Evolutionary conservation across 2,797 vertebrate genomes (phyloP).

Genomic region (Ctenosaura bakeri): DNA sequence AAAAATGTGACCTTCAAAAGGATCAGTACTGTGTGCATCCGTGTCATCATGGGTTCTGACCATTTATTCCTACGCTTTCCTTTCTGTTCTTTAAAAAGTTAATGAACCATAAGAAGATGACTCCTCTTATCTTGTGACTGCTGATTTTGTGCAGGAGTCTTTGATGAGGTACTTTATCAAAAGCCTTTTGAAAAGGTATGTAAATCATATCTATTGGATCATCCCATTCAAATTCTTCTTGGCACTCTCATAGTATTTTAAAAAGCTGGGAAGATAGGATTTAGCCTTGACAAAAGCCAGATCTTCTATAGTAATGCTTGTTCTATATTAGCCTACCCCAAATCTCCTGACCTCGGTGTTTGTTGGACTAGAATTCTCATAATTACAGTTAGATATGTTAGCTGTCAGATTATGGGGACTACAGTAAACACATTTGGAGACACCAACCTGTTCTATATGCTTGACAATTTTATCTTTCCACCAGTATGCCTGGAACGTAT

Average conservation of each 20-base stretch:
- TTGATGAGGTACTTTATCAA: neutral
- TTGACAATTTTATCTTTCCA: neutral
- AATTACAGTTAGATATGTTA: too few species aligned
- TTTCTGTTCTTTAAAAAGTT: neutral
- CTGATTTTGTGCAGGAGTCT: neutral
- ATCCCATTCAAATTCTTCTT: neutral
- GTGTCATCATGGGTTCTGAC: neutral
- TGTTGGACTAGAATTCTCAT: too few species aligned
- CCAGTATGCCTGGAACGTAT: neutral
- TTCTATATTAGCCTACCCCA: neutral
- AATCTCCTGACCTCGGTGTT: too few species aligned
- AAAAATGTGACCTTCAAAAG: too few species aligned
- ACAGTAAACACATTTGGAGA: too few species aligned
- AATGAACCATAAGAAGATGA: neutral
- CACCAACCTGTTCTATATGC: neutral
- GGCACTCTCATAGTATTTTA: too few species aligned
- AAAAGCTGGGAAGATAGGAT: too few species aligned
- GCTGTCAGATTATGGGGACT: too few species aligned
- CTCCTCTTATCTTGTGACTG: neutral
- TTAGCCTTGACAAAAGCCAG: neutral
- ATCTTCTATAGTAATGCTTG: neutral
- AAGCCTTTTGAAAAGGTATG: neutral
- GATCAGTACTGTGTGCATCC: too few species aligned
- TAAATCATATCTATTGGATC: neutral
- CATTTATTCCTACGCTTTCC: too few species aligned